phyloP scores from a whole-genome alignment of 2,113 vertebrate species.

The Neopipo cinnamomea region DNA sequence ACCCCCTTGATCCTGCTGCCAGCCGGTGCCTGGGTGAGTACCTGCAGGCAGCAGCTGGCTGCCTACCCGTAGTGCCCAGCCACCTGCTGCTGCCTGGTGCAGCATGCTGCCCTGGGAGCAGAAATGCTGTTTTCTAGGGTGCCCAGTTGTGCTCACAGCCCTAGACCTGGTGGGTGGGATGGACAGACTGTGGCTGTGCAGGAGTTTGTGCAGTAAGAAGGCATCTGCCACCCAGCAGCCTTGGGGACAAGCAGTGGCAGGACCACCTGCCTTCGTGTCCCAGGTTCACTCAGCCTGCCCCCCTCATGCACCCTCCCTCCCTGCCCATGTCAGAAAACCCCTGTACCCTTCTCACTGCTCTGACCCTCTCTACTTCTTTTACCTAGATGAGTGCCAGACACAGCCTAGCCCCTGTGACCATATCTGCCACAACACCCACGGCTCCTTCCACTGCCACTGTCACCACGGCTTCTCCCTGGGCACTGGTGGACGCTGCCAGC shows the following conservation, averaged over 20 bases:
- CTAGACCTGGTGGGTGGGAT: rapidly evolving
- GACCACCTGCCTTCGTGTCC: background rate
- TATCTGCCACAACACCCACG: constrained; percentile 42
- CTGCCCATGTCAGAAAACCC: background rate
- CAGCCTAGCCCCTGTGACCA: constrained; percentile 8
- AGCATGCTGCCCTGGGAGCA: background rate
- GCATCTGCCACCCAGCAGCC: background rate
- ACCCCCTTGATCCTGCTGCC: background rate
- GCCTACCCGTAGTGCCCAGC: background rate
- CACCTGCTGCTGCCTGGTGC: background rate
- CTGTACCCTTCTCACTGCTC: background rate
- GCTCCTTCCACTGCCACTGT: constrained; percentile 60
- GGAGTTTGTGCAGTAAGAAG: background rate
- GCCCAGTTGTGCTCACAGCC: background rate
- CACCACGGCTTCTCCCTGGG: background rate
- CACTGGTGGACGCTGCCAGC: rapidly evolving
- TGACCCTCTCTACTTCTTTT: background rate
- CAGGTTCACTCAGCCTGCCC: background rate
- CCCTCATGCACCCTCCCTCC: background rate
- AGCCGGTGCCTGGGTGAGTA: constrained; percentile 47
- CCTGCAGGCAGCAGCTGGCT: background rate
- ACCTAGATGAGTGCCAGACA: constrained; percentile 41
- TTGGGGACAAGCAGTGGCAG: background rate
- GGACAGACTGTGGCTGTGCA: background rate
- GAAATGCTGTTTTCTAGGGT: background rate